Evolutionary conservation across 2,113 vertebrate genomes (phyloP).

Genomic region (Oreochromis aureus): DNA sequence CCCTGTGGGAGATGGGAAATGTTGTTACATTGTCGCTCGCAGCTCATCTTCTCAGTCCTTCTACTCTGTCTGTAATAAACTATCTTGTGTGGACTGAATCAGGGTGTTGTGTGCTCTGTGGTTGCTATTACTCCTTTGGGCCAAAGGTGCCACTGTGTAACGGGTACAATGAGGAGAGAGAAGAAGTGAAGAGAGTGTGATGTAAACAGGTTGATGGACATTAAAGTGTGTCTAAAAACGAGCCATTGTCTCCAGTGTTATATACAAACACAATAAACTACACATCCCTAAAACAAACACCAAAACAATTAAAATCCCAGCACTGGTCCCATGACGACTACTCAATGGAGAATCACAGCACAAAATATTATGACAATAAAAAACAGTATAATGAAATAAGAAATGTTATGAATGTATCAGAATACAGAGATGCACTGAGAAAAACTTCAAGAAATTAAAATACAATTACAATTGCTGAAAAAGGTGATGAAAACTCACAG

Average conservation of each 20-base stretch:
- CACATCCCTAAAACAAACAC: background rate
- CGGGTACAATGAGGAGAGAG: background rate
- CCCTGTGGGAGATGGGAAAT: slow-evolving; percentile 44
- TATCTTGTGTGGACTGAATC: background rate
- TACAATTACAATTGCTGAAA: background rate
- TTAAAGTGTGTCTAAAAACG: background rate
- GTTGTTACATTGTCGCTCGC: slow-evolving; percentile 23
- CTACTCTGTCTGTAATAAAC: slow-evolving; percentile 31
- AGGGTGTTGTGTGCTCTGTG: background rate
- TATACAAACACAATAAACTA: background rate
- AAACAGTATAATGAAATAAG: background rate
- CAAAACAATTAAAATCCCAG: background rate
- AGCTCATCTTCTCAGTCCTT: background rate
- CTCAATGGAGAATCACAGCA: slow-evolving; percentile 28
- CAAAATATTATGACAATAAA: background rate
- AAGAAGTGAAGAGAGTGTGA: background rate
- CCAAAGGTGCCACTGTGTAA: background rate
- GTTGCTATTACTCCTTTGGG: background rate
- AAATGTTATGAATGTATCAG: rapidly evolving
- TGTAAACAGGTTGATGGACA: background rate
- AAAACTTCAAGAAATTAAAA: background rate
- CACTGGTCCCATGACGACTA: slow-evolving; percentile 21
- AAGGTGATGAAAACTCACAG: slow-evolving; percentile 39
- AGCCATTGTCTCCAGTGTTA: background rate
- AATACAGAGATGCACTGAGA: background rate